A percentile compares a stretch with the other conserved stretches of the same genome.
Evolutionary conservation across 1,140 invertebrate genomes (phyloP).

Genomic region (Leptoteleia sp.): DNA sequence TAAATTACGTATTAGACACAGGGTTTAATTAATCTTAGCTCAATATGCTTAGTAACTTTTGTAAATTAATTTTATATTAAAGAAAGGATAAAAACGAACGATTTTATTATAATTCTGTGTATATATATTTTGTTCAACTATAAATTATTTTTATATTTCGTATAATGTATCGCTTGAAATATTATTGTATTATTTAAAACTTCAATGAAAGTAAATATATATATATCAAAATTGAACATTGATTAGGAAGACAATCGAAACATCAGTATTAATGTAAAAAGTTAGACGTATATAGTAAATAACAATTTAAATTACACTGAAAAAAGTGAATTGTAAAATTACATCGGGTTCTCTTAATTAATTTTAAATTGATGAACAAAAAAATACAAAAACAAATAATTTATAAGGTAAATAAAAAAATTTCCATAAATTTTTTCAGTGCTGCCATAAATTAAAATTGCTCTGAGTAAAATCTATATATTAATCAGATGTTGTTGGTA

Average conservation of each 20-base stretch:
- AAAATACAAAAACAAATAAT: too few relatives aligned
- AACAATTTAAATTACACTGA: not conserved
- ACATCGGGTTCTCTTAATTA: not conserved
- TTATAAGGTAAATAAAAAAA: too few relatives aligned
- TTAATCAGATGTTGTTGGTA: too few relatives aligned
- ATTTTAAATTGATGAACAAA: too few relatives aligned
- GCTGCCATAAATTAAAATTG: too few relatives aligned
- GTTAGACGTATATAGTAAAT: not conserved
- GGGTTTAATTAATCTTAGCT: conserved; percentile 47
- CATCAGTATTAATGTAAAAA: conserved; percentile 53
- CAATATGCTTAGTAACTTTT: conserved; percentile 12
- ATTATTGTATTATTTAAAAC: not conserved
- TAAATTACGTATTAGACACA: conserved; percentile 51
- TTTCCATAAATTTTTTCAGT: too few relatives aligned
- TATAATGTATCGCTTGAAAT: not conserved
- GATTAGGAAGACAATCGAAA: conserved; percentile 43
- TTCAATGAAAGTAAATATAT: not conserved
- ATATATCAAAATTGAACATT: not conserved
- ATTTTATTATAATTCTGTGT: conserved; percentile 13
- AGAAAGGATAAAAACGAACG: not conserved
- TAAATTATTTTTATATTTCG: conserved; percentile 43
- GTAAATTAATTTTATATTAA: conserved; percentile 28
- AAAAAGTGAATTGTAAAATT: conserved; percentile 6
- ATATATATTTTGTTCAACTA: conserved; percentile 25
- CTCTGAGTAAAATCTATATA: too few relatives aligned